These are phyloP conservation scores for Erithacus rubecula DNA, from an alignment of 2,797 vertebrate genomes.

Conservation along the genomic window DNA sequence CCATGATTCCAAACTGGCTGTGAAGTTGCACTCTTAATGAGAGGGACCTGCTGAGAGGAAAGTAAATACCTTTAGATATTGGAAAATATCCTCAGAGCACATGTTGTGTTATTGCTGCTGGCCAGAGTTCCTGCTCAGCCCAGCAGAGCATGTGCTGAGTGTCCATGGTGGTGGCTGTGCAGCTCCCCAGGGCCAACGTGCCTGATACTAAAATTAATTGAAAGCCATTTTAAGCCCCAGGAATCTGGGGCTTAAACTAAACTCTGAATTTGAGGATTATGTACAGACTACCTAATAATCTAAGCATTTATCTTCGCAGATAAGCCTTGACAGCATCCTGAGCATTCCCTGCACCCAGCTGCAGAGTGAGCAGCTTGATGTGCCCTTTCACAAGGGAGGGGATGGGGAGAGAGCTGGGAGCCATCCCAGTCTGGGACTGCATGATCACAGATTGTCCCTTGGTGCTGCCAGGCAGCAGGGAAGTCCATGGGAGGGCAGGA, in stretches of 20 bases:
- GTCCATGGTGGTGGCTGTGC: neutral
- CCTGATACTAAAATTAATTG: neutral
- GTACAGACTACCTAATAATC: neutral
- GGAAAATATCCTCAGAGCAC: neutral
- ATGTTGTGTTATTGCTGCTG: neutral
- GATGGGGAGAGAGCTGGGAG: neutral
- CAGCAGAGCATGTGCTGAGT: neutral
- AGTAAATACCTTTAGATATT: neutral
- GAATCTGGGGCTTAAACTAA: slow-evolving; percentile 13
- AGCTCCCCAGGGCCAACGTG: accelerated
- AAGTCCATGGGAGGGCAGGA: neutral
- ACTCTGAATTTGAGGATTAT: neutral
- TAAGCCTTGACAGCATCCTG: neutral
- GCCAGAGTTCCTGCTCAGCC: neutral
- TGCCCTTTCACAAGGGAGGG: neutral
- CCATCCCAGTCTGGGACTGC: neutral
- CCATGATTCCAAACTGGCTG: neutral
- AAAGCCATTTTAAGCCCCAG: neutral
- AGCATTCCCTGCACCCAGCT: neutral
- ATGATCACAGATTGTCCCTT: neutral
- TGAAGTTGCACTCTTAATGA: neutral
- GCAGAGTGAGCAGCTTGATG: neutral
- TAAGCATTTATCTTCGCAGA: neutral
- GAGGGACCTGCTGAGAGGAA: neutral
- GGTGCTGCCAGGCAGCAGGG: neutral